These are phyloP conservation scores for Fregetta grallaria DNA, from an alignment of 2,113 vertebrate genomes.

Conservation along the genomic window DNA sequence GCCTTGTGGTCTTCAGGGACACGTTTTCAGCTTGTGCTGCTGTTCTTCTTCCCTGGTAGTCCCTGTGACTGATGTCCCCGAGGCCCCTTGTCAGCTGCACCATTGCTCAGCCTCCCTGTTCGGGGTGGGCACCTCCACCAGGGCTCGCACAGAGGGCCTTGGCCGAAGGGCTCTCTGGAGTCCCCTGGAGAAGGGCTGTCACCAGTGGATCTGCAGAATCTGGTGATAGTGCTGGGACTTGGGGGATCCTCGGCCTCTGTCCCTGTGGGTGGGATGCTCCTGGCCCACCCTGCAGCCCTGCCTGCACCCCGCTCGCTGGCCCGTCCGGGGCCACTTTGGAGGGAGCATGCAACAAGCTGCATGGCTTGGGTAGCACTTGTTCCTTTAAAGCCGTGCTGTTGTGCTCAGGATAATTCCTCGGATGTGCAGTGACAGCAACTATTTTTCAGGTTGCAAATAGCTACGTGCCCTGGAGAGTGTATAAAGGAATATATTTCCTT, in stretches of 20 bases:
- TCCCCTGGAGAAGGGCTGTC: not conserved
- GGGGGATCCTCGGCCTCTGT: not conserved
- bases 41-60: not conserved
- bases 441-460: conserved; percentile 18
- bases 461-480: not conserved
- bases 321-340: fast-evolving
- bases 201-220: not conserved
- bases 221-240: not conserved
- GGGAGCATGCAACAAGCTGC: not conserved
- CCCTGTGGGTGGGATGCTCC: not conserved
- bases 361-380: not conserved
- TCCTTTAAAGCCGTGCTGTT: not conserved
- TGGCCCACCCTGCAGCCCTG: not conserved
- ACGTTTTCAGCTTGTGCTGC: not conserved
- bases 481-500: not conserved
- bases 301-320: fast-evolving
- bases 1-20: not conserved
- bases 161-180: not conserved
- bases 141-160: not conserved
- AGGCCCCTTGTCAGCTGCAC: fast-evolving
- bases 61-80: not conserved
- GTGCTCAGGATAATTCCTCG: not conserved
- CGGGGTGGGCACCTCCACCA: not conserved
- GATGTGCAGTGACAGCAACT: not conserved
- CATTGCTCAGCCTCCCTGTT: not conserved